Base-by-base conservation (phyloP, 2,888 invertebrate genomes). In the Spodoptera littoralis region DNA sequence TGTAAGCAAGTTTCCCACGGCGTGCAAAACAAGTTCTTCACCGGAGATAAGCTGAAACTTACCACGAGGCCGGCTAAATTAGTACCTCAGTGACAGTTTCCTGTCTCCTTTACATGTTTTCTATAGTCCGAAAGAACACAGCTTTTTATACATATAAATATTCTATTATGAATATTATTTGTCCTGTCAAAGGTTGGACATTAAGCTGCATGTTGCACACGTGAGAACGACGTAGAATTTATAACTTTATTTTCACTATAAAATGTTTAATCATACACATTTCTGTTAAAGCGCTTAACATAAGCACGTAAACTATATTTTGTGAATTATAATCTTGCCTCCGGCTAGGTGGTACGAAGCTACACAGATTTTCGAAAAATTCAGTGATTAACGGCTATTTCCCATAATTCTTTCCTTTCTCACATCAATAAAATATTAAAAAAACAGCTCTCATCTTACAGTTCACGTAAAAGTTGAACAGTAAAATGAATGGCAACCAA, bases 1-100 rank as follows among this genome's bases (percentile, higher is more conserved):
- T 89, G 90, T 90, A 87, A 88, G 90, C 82, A 87, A 88, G 84
- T 88, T 94, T 94, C 94, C 94, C 94, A 94, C 94, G 94, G 87
- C 84, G 86, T 90, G 93, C 92, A 80, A 91, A 93, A 94, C 94
- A 89, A 92, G 94, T 93, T 90, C 84, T 84, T 76, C 72, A 79
- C 76, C 84, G 82, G 85, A 89, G 93, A 91, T 93, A 93, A 92
- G 90, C 91, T 91, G 90, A 90, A 91, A 89, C 90, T 90, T 86
- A 90, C 89, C 87, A 88, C 89, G 88, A 85, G 90, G 86, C 87
- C 83, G 70, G 84, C 85, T 92, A 89, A 93, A 92, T 93, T 92
- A 92, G 90, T 91, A 85, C 87, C 88, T 86, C 87, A 84, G 90
- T 86, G 92, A 93, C 93, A 91, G 91, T 88, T 93, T 93, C 93